These are phyloP conservation scores for Amphiura filiformis DNA, from an alignment of 35 echinoderm and acorn worm genomes.

Conservation along the genomic window DNA sequence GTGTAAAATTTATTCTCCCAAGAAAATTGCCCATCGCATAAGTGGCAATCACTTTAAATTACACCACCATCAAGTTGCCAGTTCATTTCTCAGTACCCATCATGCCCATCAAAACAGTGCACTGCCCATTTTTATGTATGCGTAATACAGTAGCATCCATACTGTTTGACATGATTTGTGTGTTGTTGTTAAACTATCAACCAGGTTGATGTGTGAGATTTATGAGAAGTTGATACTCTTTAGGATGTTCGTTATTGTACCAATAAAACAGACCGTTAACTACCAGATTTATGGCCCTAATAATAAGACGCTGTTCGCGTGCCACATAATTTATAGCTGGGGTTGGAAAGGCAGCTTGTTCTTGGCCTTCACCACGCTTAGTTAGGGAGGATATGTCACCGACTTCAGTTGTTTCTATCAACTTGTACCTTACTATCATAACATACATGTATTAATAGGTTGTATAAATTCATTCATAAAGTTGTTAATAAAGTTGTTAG, in stretches of 20 bases:
- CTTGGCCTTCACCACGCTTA: too few species aligned
- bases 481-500: too few species aligned
- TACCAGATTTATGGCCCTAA: not conserved
- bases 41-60: not conserved
- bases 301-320: not conserved
- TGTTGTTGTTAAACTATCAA: conserved; percentile 7
- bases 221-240: conserved; percentile 4
- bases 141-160: not conserved
- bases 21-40: not conserved
- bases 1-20: not conserved
- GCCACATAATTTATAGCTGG: not conserved
- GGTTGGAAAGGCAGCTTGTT: not conserved
- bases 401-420: too few species aligned
- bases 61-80: not conserved
- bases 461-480: too few species aligned
- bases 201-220: not conserved
- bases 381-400: too few species aligned
- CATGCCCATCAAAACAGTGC: too few species aligned
- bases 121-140: not conserved
- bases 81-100: not conserved
- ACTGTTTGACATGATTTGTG: not conserved
- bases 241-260: not conserved
- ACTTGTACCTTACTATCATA: too few species aligned
- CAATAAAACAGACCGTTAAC: conserved; percentile 6
- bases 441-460: too few species aligned